Evolutionary conservation across 2,888 invertebrate species (phyloP).

Genomic region (Eurytoma californica): DNA sequence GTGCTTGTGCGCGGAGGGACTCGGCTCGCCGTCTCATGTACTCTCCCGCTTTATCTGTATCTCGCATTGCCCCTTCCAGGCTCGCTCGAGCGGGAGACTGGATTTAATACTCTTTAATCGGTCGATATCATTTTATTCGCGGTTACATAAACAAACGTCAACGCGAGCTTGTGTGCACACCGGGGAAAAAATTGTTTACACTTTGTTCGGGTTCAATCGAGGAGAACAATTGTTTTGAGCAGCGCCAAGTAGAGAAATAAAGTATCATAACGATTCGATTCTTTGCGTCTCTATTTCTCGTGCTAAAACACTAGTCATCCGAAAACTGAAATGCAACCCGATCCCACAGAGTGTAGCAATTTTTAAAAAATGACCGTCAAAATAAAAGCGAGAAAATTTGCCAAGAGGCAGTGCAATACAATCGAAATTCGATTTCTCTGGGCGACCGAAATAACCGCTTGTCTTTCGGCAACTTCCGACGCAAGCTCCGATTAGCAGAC

Average conservation of each 20-base stretch:
- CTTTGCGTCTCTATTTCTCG: slow-evolving; percentile 1
- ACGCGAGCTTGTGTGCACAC: neutral
- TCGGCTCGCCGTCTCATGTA: slow-evolving; percentile 21
- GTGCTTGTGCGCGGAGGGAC: slow-evolving; percentile 5
- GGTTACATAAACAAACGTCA: slow-evolving; percentile 46
- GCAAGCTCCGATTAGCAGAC: too few species aligned
- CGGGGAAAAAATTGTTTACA: slow-evolving; percentile 12
- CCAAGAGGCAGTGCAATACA: too few species aligned
- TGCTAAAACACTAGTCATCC: neutral
- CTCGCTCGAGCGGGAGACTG: slow-evolving; percentile 1
- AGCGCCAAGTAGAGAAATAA: neutral
- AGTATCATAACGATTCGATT: neutral
- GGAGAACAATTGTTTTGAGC: slow-evolving; percentile 15
- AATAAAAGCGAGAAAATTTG: neutral
- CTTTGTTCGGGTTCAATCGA: neutral
- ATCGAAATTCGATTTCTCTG: too few species aligned
- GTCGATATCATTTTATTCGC: slow-evolving; percentile 49
- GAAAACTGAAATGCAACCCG: neutral
- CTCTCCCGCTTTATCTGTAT: slow-evolving; percentile 14
- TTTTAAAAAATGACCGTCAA: too few species aligned
- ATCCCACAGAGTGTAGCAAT: too few species aligned
- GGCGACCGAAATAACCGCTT: too few species aligned
- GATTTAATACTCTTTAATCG: slow-evolving; percentile 43
- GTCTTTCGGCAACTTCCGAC: neutral
- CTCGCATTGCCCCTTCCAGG: neutral